phyloP scores from a whole-genome alignment of 2,113 vertebrate genomes.

The Proterorhinus semilunaris region DNA sequence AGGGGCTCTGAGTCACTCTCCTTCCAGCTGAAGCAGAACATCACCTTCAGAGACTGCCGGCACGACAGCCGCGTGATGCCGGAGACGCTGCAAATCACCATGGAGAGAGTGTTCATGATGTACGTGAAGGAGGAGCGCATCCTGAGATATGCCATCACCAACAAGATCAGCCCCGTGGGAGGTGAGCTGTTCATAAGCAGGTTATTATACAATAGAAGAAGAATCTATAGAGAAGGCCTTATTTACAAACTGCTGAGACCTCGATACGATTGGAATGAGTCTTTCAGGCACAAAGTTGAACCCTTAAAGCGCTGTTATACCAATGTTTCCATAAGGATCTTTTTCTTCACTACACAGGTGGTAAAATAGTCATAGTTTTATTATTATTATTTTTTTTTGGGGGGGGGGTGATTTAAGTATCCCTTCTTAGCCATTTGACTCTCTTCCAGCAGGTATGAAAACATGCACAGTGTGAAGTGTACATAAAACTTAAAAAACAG shows the following conservation, averaged over 20 bases:
- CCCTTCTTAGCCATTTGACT: conserved; percentile 5
- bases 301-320: neutral
- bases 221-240: too few relatives aligned
- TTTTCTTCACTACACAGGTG: neutral
- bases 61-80: conserved; percentile 56
- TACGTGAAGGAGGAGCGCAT: conserved; percentile 84
- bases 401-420: neutral
- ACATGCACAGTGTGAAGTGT: neutral
- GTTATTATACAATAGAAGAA: too few relatives aligned
- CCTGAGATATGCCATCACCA: conserved; percentile 90
- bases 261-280: too few relatives aligned
- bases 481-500: neutral
- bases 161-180: conserved; percentile 82
- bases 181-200: conserved; percentile 76
- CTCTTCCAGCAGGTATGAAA: conserved; percentile 9
- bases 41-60: conserved; percentile 81
- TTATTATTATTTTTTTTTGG: too few relatives aligned
- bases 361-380: neutral
- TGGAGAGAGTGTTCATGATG: conserved; percentile 84
- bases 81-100: conserved; percentile 76
- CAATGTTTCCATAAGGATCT: neutral
- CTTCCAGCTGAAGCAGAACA: conserved; percentile 86
- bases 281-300: too few relatives aligned
- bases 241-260: too few relatives aligned
- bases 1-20: conserved; percentile 78